Evolutionary conservation across 2,113 vertebrate species (phyloP), one percentile per base, ranked within the genome.

Genomic region (Corythaeola cristata): DNA sequence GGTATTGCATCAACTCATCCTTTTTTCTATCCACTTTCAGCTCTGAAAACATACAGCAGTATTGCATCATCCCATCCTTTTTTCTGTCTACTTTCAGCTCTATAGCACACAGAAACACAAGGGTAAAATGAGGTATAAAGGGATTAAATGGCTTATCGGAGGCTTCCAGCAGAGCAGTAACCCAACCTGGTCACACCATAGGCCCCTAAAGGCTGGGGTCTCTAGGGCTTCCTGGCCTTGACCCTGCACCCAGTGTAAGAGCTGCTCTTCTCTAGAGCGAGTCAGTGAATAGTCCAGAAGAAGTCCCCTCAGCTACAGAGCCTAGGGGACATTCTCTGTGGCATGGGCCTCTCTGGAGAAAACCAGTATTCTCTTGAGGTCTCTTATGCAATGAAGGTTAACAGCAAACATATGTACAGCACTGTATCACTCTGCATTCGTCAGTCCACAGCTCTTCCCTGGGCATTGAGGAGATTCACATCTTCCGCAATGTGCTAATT

Each of bases 221-320:
- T 76, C 18, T 6, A 22, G 56, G 33, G 15, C 33, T 76, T 64
- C 35, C 47, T 72, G 85, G 49, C 22, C 71, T 71, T 67, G 30
- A 41, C 30, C 12, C 19, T 55, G 58, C 2, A 0, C 39, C 30
- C 4, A 1, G 24, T 2, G 2, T 6, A 47, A 49, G 14, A 63
- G 50, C 39, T 59, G 23, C 28, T 76, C 33, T 80, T 62, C 63
- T 33, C 56, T 63, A 11, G 9, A 15, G n/a, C 0, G 2, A 60
- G 9, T 12, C 83, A 60, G 45, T 21, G 56, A 79, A 56, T 3
- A 44, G 52, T 28, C 15, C 45, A 62, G 35, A 83, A 3, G 1
- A 15, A 62, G 26, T 15, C 10, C 16, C 20, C 59, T 22, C 27
- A 19, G 39, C 32, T 56, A 8, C 0, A 0, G 30, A 73, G 68